These are phyloP conservation scores for Pseudorhiza aurosa DNA, from an alignment of 30 jellyfish, hydroid and myxozoan genomes.

Conservation along the genomic window DNA sequence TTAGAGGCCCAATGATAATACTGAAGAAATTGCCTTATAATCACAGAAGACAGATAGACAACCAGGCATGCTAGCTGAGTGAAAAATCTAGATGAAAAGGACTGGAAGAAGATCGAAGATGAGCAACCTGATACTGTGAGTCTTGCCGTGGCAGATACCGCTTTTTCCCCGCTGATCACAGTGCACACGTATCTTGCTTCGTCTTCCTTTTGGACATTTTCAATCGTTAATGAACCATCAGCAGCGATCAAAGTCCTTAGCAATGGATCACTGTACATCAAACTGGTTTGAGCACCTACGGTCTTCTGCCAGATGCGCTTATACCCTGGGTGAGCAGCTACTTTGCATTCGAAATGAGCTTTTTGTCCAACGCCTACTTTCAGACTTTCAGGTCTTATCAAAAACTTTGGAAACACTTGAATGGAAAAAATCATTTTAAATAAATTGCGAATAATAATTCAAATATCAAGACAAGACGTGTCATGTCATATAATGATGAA, in stretches of 20 bases:
- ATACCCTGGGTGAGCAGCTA: slow-evolving; percentile 75
- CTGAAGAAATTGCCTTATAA: too few relatives aligned
- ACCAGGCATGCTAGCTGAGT: too few relatives aligned
- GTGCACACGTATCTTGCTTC: slow-evolving; percentile 73
- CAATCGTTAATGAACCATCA: slow-evolving; percentile 49
- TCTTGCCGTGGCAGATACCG: slow-evolving; percentile 71
- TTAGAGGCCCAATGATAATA: too few relatives aligned
- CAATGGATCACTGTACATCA: slow-evolving; percentile 43
- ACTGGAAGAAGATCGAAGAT: too few relatives aligned
- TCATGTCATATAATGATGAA: background rate
- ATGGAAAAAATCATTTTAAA: background rate
- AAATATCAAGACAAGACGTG: background rate
- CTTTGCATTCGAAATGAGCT: slow-evolving; percentile 81
- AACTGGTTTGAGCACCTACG: slow-evolving; percentile 40
- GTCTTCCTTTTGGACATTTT: slow-evolving; percentile 72
- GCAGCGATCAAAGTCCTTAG: slow-evolving; percentile 20
- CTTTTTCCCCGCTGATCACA: slow-evolving; percentile 50
- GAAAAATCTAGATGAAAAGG: too few relatives aligned
- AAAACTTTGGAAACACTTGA: slow-evolving; percentile 73
- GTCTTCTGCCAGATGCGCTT: slow-evolving; percentile 62
- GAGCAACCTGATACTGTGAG: slow-evolving; percentile 81
- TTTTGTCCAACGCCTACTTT: slow-evolving; percentile 85
- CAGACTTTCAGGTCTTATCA: slow-evolving; percentile 75
- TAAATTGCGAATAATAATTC: background rate
- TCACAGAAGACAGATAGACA: too few relatives aligned